Evolutionary conservation across 2,113 vertebrate genomes (phyloP), one percentile per base, ranked within the genome.

Genomic region (Burhinus bistriatus): DNA sequence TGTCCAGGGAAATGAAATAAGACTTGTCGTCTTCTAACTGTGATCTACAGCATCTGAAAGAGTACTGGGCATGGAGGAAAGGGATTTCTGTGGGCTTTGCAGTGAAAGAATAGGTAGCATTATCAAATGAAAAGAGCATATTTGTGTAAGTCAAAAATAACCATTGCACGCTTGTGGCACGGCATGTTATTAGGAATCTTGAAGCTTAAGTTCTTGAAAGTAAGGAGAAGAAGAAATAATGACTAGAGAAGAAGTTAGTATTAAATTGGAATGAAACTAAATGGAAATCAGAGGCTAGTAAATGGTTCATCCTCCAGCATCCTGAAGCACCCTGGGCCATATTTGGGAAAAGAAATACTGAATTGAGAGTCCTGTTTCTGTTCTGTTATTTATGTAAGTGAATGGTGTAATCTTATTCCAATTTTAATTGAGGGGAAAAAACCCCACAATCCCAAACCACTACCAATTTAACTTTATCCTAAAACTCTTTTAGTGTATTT

Each of bases 141-240:
- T 88, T 82, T 65, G 18, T 49, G 26, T 76, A 49, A 77, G 12
- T 61, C 1, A 14, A 13, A 81, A 58, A 61, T 84, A 69, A 57
- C 5, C 2, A 8, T 17, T 70, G 36, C 6, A 22, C 0, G 1
- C 12, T 49, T 47, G 11, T 73, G 51, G 4, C 44, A 62, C 17
- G 25, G 34, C 5, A 7, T 69, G 30, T 52, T 45, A 30, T 40
- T 83, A 52, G n/a, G 26, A 25, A 9, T 57, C 29, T 42, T 71
- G 10, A 65, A 36, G 10, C 45, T 34, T 42, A 29, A 85, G 20
- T 17, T 65, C 29, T 25, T 73, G 49, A 64, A 59, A 82, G 26
- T 36, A 40, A 92, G 23, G 29, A 76, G 34, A 38, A 55, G 4
- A 65, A 86, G 30, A 51, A 87, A 59, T 70, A 66, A 59, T 40